Evolutionary conservation across 2,888 invertebrate species (phyloP).

Genomic region (Cacoxenus indagator): DNA sequence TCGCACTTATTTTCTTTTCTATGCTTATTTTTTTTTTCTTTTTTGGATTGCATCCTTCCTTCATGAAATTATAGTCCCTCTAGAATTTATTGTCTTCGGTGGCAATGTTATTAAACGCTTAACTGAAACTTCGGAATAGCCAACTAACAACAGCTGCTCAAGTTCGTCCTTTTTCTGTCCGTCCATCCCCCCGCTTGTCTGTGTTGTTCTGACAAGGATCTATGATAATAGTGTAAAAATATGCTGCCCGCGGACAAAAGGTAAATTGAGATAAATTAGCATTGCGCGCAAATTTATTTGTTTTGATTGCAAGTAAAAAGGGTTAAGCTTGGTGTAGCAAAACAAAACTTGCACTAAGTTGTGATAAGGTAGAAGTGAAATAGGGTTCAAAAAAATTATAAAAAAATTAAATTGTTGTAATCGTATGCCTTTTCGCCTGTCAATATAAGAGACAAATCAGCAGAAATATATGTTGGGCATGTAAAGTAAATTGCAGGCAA

Average conservation of each 20-base stretch:
- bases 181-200: not conserved
- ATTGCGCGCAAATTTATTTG: conserved; percentile 52
- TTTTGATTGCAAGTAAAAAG: conserved; percentile 35
- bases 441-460: not conserved
- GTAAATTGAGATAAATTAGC: conserved; percentile 51
- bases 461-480: not conserved
- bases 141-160: conserved; percentile 8
- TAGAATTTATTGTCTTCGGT: conserved; percentile 15
- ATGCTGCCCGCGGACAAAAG: conserved; percentile 7
- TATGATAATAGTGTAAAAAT: conserved; percentile 17
- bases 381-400: conserved; percentile 8
- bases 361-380: too few species aligned
- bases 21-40: not conserved
- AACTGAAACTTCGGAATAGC: not conserved
- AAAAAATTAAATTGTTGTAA: not conserved
- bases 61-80: conserved; percentile 9
- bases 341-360: not conserved
- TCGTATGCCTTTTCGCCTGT: not conserved
- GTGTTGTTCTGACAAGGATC: not conserved
- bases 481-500: not conserved
- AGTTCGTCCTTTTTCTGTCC: not conserved
- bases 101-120: conserved; percentile 10
- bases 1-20: not conserved
- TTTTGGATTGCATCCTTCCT: not conserved
- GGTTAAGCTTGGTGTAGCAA: not conserved